Conservation (phyloP, 2,113 vertebrate species). For the Drymodes brunneopygia region DNA sequence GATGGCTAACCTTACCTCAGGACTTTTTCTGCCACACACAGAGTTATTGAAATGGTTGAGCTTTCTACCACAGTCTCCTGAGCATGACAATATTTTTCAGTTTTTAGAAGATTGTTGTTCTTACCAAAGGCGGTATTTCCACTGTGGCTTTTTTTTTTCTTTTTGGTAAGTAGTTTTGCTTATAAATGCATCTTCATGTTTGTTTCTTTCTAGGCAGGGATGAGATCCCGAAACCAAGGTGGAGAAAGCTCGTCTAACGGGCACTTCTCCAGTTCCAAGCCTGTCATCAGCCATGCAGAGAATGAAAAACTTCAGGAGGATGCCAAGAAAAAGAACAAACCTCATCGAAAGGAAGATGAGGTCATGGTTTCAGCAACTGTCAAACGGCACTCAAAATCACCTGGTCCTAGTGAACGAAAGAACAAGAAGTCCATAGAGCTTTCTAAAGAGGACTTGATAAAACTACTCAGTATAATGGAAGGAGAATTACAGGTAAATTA, state of each 20-base stretch:
- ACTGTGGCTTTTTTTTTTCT: background rate
- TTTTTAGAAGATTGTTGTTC: background rate
- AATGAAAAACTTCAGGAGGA: slow-evolving; percentile 76
- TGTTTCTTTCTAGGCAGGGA: slow-evolving; percentile 76
- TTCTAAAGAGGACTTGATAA: slow-evolving; percentile 85
- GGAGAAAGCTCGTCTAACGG: slow-evolving; percentile 78
- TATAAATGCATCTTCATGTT: background rate
- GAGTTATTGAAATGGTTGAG: background rate
- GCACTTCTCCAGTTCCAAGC: slow-evolving; percentile 76
- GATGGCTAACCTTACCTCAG: background rate
- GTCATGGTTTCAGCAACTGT: slow-evolving; percentile 78
- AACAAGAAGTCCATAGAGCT: slow-evolving; percentile 76
- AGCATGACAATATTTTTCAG: background rate
- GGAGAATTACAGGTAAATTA: slow-evolving; percentile 91
- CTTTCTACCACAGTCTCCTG: background rate
- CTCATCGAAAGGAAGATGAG: slow-evolving; percentile 76
- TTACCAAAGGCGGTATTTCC: background rate
- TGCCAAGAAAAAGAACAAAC: slow-evolving; percentile 82
- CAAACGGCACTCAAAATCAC: slow-evolving; percentile 72
- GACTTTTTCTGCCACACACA: background rate
- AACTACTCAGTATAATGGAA: slow-evolving; percentile 93
- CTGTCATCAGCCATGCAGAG: slow-evolving; percentile 69
- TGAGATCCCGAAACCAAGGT: slow-evolving; percentile 88
- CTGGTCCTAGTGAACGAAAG: slow-evolving; percentile 67
- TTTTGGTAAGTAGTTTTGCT: background rate